Evolutionary conservation across 2,888 invertebrate genomes (phyloP).

Genomic region (Cristatella mucedo): DNA sequence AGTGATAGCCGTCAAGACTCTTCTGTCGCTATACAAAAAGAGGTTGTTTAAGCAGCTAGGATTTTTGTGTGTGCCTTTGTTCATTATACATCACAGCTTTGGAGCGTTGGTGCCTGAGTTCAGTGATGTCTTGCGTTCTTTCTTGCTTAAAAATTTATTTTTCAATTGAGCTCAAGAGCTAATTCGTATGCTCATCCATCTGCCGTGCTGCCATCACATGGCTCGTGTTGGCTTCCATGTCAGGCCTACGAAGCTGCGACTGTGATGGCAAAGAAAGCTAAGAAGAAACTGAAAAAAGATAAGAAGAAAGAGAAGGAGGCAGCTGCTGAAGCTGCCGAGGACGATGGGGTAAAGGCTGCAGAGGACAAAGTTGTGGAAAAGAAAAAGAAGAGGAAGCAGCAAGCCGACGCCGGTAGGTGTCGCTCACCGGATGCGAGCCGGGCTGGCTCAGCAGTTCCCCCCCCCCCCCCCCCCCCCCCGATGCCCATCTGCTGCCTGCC

Average conservation of each 20-base stretch:
- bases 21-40: no score
- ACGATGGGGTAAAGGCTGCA: slow-evolving; percentile 3
- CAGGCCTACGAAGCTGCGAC: no score
- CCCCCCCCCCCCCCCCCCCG: no score
- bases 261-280: no score
- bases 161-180: background rate
- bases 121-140: no score
- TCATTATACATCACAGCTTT: background rate
- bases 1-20: no score
- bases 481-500: no score
- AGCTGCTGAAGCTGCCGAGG: background rate
- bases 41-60: no score
- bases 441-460: no score
- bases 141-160: background rate
- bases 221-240: slow-evolving; percentile 13
- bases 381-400: slow-evolving; percentile 16
- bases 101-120: no score
- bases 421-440: background rate
- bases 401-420: slow-evolving; percentile 11
- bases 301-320: slow-evolving; percentile 13
- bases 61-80: no score
- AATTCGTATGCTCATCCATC: background rate
- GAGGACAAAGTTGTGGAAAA: slow-evolving; percentile 12
- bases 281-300: slow-evolving; percentile 25
- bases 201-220: background rate